A percentile compares a stretch with the other conserved stretches of the same genome.
These are phyloP conservation scores for Poeciliopsis turrubarensis DNA, from an alignment of 2,113 vertebrate species.

Conservation along the genomic window DNA sequence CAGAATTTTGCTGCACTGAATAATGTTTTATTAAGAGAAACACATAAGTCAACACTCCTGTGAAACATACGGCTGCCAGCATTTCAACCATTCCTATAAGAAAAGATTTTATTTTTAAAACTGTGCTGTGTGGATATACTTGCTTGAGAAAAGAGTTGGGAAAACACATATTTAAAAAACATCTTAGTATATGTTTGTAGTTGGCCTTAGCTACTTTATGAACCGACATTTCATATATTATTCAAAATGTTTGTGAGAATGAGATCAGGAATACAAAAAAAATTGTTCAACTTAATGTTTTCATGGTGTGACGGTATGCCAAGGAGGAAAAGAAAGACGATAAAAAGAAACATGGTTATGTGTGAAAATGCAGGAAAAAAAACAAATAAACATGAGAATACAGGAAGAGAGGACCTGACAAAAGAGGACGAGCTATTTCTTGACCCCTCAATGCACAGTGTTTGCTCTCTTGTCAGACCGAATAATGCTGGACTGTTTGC, in stretches of 20 bases:
- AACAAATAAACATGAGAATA: slow-evolving; percentile 60
- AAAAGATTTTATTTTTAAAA: neutral
- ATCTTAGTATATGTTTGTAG: neutral
- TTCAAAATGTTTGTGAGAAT: slow-evolving; percentile 22
- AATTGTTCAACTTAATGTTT: slow-evolving; percentile 16
- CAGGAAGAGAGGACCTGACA: slow-evolving; percentile 49
- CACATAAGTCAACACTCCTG: neutral
- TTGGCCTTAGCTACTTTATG: neutral
- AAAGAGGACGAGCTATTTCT: slow-evolving; percentile 60
- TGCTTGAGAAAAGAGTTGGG: too few relatives aligned
- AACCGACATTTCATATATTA: slow-evolving; percentile 32
- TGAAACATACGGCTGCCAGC: neutral
- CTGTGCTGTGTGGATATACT: too few relatives aligned
- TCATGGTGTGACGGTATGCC: slow-evolving; percentile 16
- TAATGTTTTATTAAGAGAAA: neutral
- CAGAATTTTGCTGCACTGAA: neutral
- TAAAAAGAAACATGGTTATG: slow-evolving; percentile 19
- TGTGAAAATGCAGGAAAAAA: slow-evolving; percentile 48
- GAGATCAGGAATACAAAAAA: slow-evolving; percentile 41
- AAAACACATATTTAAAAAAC: too few relatives aligned
- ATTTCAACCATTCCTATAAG: neutral
- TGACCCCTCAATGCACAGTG: slow-evolving; percentile 75
- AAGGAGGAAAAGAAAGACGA: slow-evolving; percentile 18
- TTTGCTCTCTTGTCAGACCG: slow-evolving; percentile 79
- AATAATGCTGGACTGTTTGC: slow-evolving; percentile 81